These are phyloP conservation scores for Rosalia funebris DNA, from an alignment of 2,888 invertebrate genomes.

Conservation along the genomic window DNA sequence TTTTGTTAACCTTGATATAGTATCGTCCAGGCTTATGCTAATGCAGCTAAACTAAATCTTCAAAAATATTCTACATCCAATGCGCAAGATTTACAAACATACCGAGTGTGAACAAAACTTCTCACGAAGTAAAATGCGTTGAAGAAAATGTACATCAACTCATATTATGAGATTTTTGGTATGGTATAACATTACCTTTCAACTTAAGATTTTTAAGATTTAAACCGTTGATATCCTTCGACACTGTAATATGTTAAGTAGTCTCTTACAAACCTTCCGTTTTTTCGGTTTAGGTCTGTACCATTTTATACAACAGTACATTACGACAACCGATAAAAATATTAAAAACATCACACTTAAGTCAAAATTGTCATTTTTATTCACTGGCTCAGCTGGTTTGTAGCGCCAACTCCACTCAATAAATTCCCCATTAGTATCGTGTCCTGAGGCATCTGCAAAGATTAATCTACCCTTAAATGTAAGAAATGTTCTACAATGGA, in stretches of 20 bases:
- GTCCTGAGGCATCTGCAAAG: conserved; percentile 63
- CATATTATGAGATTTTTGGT: too few species aligned
- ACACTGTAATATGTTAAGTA: conserved; percentile 58
- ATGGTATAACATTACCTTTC: too few species aligned
- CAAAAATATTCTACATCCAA: too few species aligned
- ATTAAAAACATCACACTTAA: conserved; percentile 59
- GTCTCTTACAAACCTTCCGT: conserved; percentile 58
- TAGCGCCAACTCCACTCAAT: conserved; percentile 67
- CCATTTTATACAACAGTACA: conserved; percentile 60
- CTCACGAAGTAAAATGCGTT: too few species aligned
- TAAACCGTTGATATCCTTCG: conserved; percentile 51
- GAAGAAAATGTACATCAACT: too few species aligned
- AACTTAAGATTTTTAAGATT: too few species aligned
- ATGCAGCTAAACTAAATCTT: too few species aligned
- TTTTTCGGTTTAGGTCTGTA: conserved; percentile 63
- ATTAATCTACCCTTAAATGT: conserved; percentile 54
- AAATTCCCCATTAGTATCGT: conserved; percentile 67
- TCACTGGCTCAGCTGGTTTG: conserved; percentile 59
- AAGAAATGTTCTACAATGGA: conserved; percentile 25
- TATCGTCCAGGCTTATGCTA: too few species aligned
- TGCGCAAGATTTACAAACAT: too few species aligned
- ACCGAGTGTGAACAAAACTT: too few species aligned
- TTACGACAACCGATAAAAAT: conserved; percentile 55
- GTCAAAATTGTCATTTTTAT: conserved; percentile 56
- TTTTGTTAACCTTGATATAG: too few species aligned